Conservation (phyloP, 2,888 invertebrate species). For the Lasius platythorax region DNA sequence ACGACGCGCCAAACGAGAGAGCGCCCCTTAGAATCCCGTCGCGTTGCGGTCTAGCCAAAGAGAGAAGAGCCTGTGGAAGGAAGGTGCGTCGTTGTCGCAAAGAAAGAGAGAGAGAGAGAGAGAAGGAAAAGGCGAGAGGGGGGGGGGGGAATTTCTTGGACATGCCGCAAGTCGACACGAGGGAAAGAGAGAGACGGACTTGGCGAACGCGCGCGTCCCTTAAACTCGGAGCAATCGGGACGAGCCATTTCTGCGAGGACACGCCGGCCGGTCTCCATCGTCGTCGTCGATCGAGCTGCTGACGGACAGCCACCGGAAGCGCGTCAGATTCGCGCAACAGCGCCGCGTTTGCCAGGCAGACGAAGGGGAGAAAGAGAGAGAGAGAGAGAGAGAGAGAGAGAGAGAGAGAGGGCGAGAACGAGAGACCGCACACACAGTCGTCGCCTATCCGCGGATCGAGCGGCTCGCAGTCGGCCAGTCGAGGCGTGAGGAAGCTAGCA, state of each 20-base stretch:
- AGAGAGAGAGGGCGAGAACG: slow-evolving; percentile 60
- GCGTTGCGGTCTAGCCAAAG: slow-evolving; percentile 75
- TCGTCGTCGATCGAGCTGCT: slow-evolving; percentile 71
- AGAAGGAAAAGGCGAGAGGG: slow-evolving; percentile 46
- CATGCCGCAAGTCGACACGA: slow-evolving; percentile 67
- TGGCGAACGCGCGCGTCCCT: slow-evolving; percentile 73
- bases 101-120: slow-evolving; percentile 54
- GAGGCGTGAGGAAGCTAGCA: slow-evolving; percentile 53
- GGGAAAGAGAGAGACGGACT: slow-evolving; percentile 60
- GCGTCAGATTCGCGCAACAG: slow-evolving; percentile 68
- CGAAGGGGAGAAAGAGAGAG: slow-evolving; percentile 58
- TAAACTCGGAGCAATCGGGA: slow-evolving; percentile 72
- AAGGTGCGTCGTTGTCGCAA: slow-evolving; percentile 73
- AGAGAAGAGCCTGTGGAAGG: slow-evolving; percentile 73
- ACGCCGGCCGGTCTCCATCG: slow-evolving; percentile 66
- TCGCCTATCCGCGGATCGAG: slow-evolving; percentile 57
- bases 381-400: slow-evolving; percentile 48
- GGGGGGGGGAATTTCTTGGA: slow-evolving; percentile 60
- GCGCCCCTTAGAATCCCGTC: slow-evolving; percentile 68
- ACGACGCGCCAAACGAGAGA: slow-evolving; percentile 64
- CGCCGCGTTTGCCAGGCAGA: slow-evolving; percentile 69
- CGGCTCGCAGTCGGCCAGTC: slow-evolving; percentile 54
- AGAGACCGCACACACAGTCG: slow-evolving; percentile 63
- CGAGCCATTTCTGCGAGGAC: slow-evolving; percentile 75
- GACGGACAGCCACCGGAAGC: slow-evolving; percentile 69